A percentile compares a stretch with the other conserved stretches of the same genome.
These are phyloP conservation scores for Desmophyllum pertusum DNA, from an alignment of 92 coral and sea anemone species.

Conservation along the genomic window DNA sequence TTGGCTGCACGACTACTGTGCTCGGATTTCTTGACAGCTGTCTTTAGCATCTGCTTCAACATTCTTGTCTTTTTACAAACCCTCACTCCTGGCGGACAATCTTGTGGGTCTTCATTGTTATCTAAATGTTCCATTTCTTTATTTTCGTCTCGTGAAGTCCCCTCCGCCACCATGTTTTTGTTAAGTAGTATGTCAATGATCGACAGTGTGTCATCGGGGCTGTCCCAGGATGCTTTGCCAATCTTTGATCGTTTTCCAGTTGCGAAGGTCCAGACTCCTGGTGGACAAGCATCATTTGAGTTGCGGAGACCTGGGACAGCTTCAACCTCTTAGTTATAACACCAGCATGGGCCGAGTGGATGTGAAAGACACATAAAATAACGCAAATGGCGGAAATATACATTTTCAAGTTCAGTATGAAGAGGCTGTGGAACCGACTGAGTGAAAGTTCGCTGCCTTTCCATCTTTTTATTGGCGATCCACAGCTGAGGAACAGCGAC, in stretches of 20 bases:
- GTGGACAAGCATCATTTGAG: background rate
- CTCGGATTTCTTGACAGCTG: background rate
- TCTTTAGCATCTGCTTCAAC: background rate
- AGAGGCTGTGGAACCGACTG: background rate
- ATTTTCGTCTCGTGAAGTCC: background rate
- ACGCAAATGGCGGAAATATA: background rate
- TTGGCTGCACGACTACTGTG: background rate
- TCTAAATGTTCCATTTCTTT: background rate
- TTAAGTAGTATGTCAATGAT: no score
- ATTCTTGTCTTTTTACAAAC: background rate
- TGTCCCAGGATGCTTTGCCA: background rate
- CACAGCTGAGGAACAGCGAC: slow-evolving; percentile 6
- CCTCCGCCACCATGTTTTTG: no score
- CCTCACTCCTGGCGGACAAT: background rate
- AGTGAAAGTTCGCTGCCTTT: background rate
- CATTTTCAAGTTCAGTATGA: background rate
- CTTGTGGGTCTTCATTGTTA: background rate
- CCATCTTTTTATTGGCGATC: background rate
- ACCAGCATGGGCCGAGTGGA: background rate
- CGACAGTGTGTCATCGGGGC: no score
- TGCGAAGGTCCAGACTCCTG: slow-evolving; percentile 4
- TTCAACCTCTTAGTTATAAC: background rate
- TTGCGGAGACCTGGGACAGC: background rate
- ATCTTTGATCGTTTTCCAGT: background rate
- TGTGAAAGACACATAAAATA: background rate